These are phyloP conservation scores for Hydrozoanthus tunicans DNA, from an alignment of 64 coral and sea anemone species.

Conservation along the genomic window DNA sequence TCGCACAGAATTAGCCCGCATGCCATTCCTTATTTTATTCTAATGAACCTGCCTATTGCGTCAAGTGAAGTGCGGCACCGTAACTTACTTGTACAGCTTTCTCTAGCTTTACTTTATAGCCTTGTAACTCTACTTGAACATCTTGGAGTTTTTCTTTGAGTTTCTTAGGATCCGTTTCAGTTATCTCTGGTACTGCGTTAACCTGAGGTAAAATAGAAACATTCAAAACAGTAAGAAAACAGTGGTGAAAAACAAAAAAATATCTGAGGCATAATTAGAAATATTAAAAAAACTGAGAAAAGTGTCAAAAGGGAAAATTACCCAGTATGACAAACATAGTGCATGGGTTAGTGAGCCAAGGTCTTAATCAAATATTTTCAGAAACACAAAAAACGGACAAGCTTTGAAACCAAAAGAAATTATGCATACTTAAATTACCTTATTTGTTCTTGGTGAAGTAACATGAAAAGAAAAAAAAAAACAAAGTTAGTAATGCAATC, in stretches of 20 bases:
- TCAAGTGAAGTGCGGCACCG: background rate
- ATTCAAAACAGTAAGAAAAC: background rate
- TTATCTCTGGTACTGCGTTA: conserved; percentile 54
- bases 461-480: conserved; percentile 25
- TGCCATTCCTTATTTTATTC: too few relatives aligned
- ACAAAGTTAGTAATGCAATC: conserved; percentile 4
- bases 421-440: conserved; percentile 5
- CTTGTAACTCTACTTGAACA: conserved; percentile 87
- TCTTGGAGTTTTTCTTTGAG: conserved; percentile 94
- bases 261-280: too few relatives aligned
- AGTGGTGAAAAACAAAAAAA: background rate
- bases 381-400: too few relatives aligned
- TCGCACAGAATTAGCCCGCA: too few relatives aligned
- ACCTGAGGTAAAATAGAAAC: conserved; percentile 6
- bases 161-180: conserved; percentile 90
- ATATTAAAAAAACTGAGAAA: too few relatives aligned
- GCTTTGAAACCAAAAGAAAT: background rate
- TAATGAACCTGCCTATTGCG: too few relatives aligned
- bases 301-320: too few relatives aligned
- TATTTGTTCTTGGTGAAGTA: conserved; percentile 40
- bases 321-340: too few relatives aligned
- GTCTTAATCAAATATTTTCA: too few relatives aligned
- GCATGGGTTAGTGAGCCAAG: too few relatives aligned
- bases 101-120: conserved; percentile 97
- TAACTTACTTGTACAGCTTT: conserved; percentile 76